These are phyloP conservation scores for Acanthurus lineatus DNA, from an alignment of 2,797 vertebrate species.

Conservation along the genomic window DNA sequence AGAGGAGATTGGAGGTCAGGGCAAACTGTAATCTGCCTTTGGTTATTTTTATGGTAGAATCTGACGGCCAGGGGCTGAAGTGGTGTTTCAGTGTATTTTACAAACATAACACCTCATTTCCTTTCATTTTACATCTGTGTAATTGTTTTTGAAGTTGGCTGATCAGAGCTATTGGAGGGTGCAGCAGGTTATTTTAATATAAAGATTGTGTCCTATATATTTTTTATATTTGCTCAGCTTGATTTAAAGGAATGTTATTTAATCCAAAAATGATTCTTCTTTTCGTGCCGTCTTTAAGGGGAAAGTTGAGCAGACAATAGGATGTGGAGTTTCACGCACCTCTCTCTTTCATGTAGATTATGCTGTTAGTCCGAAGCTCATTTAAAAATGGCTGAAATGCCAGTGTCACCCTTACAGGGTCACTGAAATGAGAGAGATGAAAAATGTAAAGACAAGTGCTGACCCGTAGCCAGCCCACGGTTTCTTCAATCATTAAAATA, in stretches of 20 bases:
- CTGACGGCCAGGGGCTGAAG: conserved; percentile 60
- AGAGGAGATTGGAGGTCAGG: conserved; percentile 86
- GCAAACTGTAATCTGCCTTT: conserved; percentile 80
- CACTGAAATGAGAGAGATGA: conserved; percentile 81
- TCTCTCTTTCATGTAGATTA: conserved; percentile 65
- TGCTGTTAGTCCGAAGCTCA: conserved; percentile 75
- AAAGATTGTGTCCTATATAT: conserved; percentile 18
- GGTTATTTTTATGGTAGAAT: conserved; percentile 81
- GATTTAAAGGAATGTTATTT: background rate
- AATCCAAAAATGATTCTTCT: conserved; percentile 9
- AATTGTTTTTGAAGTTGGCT: conserved; percentile 71
- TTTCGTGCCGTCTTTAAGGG: conserved; percentile 42
- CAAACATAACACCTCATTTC: conserved; percentile 77
- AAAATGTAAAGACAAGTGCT: conserved; percentile 83
- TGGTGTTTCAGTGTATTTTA: conserved; percentile 74
- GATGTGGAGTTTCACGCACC: conserved; percentile 66
- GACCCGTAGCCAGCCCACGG: conserved; percentile 83
- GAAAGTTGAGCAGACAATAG: conserved; percentile 57
- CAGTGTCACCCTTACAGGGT: conserved; percentile 81
- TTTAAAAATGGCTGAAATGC: conserved; percentile 84
- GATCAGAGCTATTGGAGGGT: conserved; percentile 41
- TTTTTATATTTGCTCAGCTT: conserved; percentile 3
- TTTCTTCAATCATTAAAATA: conserved; percentile 89
- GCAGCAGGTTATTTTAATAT: conserved; percentile 33
- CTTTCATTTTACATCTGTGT: conserved; percentile 68